Evolutionary conservation across 2,888 invertebrate genomes (phyloP), one percentile per base, ranked within the genome.

Genomic region (Nymphalis urticae): DNA sequence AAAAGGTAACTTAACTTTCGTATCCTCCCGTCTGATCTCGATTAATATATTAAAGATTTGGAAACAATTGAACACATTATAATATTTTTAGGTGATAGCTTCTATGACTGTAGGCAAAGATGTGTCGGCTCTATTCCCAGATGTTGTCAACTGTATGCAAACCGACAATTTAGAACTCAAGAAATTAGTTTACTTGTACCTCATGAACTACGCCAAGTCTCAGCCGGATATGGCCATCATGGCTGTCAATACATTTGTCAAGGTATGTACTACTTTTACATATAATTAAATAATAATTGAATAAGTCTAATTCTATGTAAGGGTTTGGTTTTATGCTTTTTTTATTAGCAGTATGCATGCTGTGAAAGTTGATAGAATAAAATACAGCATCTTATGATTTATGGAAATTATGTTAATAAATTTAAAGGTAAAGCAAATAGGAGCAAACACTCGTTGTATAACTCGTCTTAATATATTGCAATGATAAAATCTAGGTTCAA

Each of bases 61-160:
- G 48, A 13, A 9, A 5, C 19, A 8, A 19, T 42, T 58, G 13
- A 19, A 36, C 10, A 42, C 8, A 56, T 7, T 19, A 16, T 50
- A 9, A 54, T 10, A 16, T 10, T 58, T 77, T 36, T 78, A 98
- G 96, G 99, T 99, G 24, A 99, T 99, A 84, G 99, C 99, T 32
- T 98, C 98, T 72, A 99, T 99, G 99, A 99, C 99, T 8, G 99
- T 99, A 27, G 99, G 99, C 64, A 99, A 99, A 94, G 99, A 99
- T 95, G 99, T 99, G 0, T 97, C 97, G 0, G 98, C 99, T 1
- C 92, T 99, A 19, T 99, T 99, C 85, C 99, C 99, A 0, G 99
- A 99, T 86, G 99, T 99, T 1, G 99, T 99, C 42, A 99, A 99
- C 91, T 99, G 99, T 87, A 99, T 99, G 99, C 99, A 99, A 93